A percentile compares a stretch with the other conserved stretches of the same genome.
phyloP scores from a whole-genome alignment of 2,888 invertebrate genomes.

The Dicyrtomina minuta region DNA sequence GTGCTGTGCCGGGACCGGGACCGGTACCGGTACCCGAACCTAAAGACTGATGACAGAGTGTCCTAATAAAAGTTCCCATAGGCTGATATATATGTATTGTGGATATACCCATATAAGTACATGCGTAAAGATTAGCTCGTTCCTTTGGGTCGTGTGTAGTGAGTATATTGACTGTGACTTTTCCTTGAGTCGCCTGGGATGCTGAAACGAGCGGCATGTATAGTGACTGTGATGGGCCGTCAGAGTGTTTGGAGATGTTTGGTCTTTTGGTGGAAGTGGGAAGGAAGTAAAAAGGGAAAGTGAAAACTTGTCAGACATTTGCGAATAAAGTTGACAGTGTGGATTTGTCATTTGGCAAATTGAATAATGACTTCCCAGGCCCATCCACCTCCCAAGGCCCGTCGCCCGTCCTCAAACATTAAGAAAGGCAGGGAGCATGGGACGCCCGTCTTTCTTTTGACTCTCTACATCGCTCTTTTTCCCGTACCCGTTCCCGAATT shows the following conservation, averaged over 20 bases:
- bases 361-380: conserved; percentile 39
- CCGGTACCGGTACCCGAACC: too few relatives aligned
- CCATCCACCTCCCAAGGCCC: not conserved
- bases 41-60: too few relatives aligned
- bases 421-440: too few relatives aligned
- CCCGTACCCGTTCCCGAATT: too few relatives aligned
- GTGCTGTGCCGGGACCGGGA: too few relatives aligned
- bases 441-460: not conserved
- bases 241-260: not conserved
- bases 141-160: not conserved
- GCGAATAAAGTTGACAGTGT: conserved; percentile 47
- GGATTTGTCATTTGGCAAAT: conserved; percentile 52
- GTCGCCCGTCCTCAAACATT: not conserved
- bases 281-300: conserved; percentile 7
- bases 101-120: too few relatives aligned
- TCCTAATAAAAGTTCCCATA: too few relatives aligned
- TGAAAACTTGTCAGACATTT: conserved; percentile 44
- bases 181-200: not conserved
- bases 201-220: too few relatives aligned
- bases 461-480: not conserved
- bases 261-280: not conserved
- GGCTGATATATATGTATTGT: too few relatives aligned
- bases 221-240: not conserved
- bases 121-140: too few relatives aligned
- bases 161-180: not conserved